These are phyloP conservation scores for Hydractinia symbiolongicarpus DNA, from an alignment of 30 jellyfish, hydroid and myxozoan genomes.

Conservation along the genomic window DNA sequence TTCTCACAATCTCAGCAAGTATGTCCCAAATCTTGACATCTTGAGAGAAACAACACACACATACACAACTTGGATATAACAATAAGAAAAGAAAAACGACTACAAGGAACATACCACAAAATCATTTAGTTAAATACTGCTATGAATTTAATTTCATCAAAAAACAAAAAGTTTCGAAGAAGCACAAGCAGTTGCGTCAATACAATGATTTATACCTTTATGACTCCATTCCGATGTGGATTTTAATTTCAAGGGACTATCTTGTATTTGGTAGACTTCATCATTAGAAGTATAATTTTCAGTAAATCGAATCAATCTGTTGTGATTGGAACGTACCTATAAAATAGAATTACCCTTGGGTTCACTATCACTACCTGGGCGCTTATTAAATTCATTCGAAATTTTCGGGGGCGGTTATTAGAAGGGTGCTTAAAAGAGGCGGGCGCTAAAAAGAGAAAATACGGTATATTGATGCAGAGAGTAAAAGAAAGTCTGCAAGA, in stretches of 20 bases:
- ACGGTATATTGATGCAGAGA: too few species aligned
- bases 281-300: constrained; percentile 27
- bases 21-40: constrained; percentile 74
- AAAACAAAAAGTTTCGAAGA: too few species aligned
- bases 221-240: constrained; percentile 63
- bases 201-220: constrained; percentile 39
- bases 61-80: neutral
- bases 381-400: too few species aligned
- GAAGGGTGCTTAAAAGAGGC: too few species aligned
- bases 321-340: constrained; percentile 87
- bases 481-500: too few species aligned
- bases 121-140: neutral
- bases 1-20: constrained; percentile 66
- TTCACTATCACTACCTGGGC: neutral
- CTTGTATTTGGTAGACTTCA: constrained; percentile 53
- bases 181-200: too few species aligned
- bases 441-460: too few species aligned
- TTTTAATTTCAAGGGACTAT: constrained; percentile 83
- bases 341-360: neutral
- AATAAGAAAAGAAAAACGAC: neutral
- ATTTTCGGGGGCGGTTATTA: too few species aligned
- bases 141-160: too few species aligned
- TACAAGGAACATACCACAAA: neutral
- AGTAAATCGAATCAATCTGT: constrained; percentile 52
- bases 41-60: neutral